These are phyloP conservation scores for Dermochelys coriacea DNA, from an alignment of 2,797 vertebrate genomes.

Conservation along the genomic window DNA sequence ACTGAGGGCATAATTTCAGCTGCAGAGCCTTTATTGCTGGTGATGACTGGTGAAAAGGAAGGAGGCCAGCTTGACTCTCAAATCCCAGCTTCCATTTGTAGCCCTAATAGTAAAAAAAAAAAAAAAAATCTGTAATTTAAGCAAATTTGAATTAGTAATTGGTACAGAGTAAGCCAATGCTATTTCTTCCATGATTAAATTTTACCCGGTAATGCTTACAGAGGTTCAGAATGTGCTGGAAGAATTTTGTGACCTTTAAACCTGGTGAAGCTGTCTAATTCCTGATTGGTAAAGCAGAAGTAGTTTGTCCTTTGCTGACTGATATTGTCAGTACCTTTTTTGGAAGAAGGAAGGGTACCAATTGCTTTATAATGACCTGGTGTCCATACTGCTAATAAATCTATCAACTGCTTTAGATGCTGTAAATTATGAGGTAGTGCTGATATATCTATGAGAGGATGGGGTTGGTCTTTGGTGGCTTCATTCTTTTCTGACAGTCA, in stretches of 20 bases:
- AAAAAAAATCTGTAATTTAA: background rate
- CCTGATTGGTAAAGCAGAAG: background rate
- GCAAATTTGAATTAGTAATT: background rate
- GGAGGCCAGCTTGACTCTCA: background rate
- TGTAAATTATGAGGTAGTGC: fast-evolving
- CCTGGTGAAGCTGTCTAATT: background rate
- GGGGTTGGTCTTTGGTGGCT: background rate
- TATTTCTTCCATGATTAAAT: background rate
- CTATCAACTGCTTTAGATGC: fast-evolving
- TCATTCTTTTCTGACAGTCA: background rate
- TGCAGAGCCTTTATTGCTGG: background rate
- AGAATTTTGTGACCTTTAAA: background rate
- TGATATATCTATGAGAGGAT: background rate
- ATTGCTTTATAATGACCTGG: background rate
- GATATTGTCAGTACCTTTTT: background rate
- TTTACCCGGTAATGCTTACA: background rate
- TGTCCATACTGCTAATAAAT: background rate
- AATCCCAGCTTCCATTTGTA: background rate
- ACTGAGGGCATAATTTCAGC: background rate
- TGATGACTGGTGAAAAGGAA: background rate
- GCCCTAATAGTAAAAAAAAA: fast-evolving
- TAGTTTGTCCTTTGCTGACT: background rate
- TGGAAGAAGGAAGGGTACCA: background rate
- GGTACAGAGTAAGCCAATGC: background rate
- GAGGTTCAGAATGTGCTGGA: background rate